Conservation (phyloP, 2,888 invertebrate species). For the Drosophila gaucha region DNA sequence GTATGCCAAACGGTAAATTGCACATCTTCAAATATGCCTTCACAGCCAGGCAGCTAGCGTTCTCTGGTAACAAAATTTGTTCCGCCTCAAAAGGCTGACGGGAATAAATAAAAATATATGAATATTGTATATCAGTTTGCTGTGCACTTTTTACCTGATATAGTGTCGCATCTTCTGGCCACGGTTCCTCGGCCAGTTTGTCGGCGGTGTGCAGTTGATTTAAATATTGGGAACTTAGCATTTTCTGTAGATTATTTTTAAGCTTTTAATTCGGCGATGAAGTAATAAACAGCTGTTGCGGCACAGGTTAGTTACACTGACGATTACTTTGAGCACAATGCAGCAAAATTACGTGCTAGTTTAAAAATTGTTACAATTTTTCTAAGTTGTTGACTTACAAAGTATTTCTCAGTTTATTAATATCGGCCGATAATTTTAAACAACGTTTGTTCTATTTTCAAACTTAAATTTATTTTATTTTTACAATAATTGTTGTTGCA, state of each 20-base stretch:
- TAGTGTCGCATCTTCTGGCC: slow-evolving; percentile 94
- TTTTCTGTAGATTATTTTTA: slow-evolving; percentile 41
- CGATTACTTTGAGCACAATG: background rate
- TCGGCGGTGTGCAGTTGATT: slow-evolving; percentile 81
- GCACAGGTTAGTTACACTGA: slow-evolving; percentile 19
- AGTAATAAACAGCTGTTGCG: slow-evolving; percentile 72
- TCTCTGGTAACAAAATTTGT: slow-evolving; percentile 96
- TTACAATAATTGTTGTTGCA: background rate
- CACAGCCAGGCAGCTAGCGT: slow-evolving; percentile 96
- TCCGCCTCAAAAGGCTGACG: slow-evolving; percentile 93
- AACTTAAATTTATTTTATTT: background rate
- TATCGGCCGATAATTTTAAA: background rate
- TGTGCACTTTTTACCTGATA: slow-evolving; percentile 85
- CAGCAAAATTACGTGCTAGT: slow-evolving; percentile 12
- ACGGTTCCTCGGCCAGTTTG: slow-evolving; percentile 91
- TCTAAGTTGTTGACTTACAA: background rate
- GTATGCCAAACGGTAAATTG: slow-evolving; percentile 92
- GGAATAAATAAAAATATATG: background rate
- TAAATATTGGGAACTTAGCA: slow-evolving; percentile 74
- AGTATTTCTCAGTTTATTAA: no score
- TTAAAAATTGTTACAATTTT: background rate
- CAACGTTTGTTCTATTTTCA: background rate
- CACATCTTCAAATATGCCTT: slow-evolving; percentile 98
- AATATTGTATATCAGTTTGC: background rate
- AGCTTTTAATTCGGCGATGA: slow-evolving; percentile 56